phyloP scores from a whole-genome alignment of 2,888 invertebrate species.

The Euproctis similis region DNA sequence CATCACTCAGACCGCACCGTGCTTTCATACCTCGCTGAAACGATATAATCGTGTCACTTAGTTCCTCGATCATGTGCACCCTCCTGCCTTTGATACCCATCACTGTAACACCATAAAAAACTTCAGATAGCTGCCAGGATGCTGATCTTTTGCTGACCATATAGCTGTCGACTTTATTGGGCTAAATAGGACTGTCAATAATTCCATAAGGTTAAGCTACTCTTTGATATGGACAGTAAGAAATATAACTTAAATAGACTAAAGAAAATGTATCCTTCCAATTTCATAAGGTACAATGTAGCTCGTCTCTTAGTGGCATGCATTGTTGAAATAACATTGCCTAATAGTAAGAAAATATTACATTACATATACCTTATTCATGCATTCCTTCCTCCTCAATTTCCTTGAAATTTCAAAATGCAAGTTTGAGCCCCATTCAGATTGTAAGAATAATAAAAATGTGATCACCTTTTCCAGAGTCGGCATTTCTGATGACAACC shows the following conservation, averaged over 20 bases:
- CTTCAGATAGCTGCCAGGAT: constrained; percentile 35
- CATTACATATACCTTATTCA: constrained; percentile 35
- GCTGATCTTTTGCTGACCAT: constrained; percentile 12
- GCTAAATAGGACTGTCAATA: too few species aligned
- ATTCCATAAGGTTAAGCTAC: too few species aligned
- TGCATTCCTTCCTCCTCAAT: constrained; percentile 35
- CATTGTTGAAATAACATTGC: constrained; percentile 33
- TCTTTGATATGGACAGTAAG: too few species aligned
- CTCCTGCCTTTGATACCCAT: constrained; percentile 99
- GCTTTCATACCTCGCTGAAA: constrained; percentile 96
- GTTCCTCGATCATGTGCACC: constrained; percentile 98
- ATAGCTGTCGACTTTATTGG: too few species aligned
- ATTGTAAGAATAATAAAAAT: constrained; percentile 3
- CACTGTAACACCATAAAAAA: constrained; percentile 82
- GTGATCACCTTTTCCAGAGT: constrained; percentile 92
- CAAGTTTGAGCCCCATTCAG: constrained; percentile 15
- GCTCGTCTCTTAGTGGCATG: constrained; percentile 32
- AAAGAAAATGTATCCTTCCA: too few species aligned
- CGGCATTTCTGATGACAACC: constrained; percentile 94
- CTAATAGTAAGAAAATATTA: constrained; percentile 38
- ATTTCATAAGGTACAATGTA: not conserved
- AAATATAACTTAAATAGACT: too few species aligned
- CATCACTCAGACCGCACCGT: constrained; percentile 42
- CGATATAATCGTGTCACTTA: constrained; percentile 98
- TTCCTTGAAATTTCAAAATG: too few species aligned